These are phyloP conservation scores for Scomber scombrus DNA, from an alignment of 2,113 vertebrate species.

Conservation along the genomic window DNA sequence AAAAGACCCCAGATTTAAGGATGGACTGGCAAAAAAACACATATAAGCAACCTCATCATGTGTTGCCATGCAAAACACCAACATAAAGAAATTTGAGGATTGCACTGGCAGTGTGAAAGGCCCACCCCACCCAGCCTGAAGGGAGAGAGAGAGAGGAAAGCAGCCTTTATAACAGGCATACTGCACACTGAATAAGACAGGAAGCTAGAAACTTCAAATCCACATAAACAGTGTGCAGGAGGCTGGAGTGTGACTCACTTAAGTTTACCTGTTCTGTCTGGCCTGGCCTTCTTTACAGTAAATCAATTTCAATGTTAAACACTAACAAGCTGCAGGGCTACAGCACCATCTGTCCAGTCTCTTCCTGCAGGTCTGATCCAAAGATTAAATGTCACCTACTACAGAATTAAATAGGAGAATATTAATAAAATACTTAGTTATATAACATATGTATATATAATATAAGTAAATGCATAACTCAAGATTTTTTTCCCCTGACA, in stretches of 20 bases:
- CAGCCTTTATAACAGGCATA: background rate
- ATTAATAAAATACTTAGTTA: too few relatives aligned
- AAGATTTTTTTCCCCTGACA: background rate
- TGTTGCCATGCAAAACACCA: background rate
- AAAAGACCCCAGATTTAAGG: background rate
- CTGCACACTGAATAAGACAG: background rate
- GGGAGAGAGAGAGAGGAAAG: background rate
- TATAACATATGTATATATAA: too few relatives aligned
- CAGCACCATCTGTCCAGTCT: background rate
- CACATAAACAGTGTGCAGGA: background rate
- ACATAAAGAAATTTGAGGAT: background rate
- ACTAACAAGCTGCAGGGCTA: background rate
- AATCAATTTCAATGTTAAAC: background rate
- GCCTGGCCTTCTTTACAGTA: background rate
- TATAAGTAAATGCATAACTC: background rate
- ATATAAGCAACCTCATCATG: background rate
- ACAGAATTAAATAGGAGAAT: background rate
- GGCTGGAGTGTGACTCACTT: background rate
- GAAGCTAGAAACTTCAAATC: constrained; percentile 22
- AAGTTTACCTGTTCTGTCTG: background rate
- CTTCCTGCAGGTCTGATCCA: background rate
- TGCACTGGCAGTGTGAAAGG: background rate
- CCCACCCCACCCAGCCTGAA: background rate
- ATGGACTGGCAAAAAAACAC: background rate
- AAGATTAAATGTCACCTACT: background rate